Percentiles rank a stretch among this genome's conserved stretches.
Evolutionary conservation across 2,888 invertebrate species (phyloP).

Genomic region (Thereva unica): DNA sequence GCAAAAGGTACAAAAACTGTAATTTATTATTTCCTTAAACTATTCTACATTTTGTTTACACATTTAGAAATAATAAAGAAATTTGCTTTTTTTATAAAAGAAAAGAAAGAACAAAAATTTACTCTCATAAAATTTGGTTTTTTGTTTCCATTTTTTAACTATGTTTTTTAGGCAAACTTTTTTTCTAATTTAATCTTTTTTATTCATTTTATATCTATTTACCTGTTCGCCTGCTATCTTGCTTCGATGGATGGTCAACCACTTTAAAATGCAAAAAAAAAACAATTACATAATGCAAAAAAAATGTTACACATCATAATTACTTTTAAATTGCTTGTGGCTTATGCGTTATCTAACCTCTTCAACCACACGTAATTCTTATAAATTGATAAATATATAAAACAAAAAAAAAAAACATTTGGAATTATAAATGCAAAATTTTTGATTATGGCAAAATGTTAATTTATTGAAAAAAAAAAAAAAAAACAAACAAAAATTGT

Average conservation of each 20-base stretch:
- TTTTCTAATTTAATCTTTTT: constrained; percentile 46
- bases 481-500: constrained; percentile 41
- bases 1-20: no score
- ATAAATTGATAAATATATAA: no score
- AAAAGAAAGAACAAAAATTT: no score
- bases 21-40: no score
- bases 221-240: constrained; percentile 56
- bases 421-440: constrained; percentile 34
- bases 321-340: constrained; percentile 37
- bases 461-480: constrained; percentile 35
- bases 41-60: no score
- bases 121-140: not conserved
- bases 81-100: no score
- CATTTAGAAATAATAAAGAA: no score
- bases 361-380: constrained; percentile 34
- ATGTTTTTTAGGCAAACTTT: constrained; percentile 13
- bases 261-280: constrained; percentile 7
- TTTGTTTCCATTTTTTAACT: not conserved
- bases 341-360: constrained; percentile 38
- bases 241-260: constrained; percentile 56
- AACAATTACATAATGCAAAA: constrained; percentile 23
- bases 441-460: not conserved
- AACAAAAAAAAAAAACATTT: constrained; percentile 36
- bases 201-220: constrained; percentile 52
- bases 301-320: constrained; percentile 38